Conservation (phyloP, 2,797 vertebrate species). For the Paedocypris micromegethes region DNA sequence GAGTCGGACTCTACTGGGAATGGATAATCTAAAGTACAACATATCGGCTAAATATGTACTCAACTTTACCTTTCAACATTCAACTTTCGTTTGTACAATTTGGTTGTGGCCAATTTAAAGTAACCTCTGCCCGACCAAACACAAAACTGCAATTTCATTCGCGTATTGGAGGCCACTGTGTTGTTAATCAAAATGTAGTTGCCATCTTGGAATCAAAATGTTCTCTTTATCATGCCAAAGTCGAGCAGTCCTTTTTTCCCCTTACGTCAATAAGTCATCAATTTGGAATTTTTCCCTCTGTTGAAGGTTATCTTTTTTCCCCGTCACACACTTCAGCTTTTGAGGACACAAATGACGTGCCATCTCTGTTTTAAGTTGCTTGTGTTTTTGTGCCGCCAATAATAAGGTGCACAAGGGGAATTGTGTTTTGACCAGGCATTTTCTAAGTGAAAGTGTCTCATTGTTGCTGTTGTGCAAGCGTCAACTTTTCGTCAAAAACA, state of each 20-base stretch:
- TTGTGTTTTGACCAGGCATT: slow-evolving; percentile 55
- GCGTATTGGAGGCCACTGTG: too few species aligned
- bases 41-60: too few species aligned
- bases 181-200: too few species aligned
- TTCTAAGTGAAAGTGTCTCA: slow-evolving; percentile 73
- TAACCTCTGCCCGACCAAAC: too few species aligned
- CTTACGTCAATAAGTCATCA: slow-evolving; percentile 55
- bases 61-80: too few species aligned
- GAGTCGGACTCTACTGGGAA: too few species aligned
- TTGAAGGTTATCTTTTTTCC: slow-evolving; percentile 68
- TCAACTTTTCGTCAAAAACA: slow-evolving; percentile 65
- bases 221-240: too few species aligned
- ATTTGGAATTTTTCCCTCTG: slow-evolving; percentile 58
- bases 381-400: slow-evolving; percentile 61
- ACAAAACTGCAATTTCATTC: too few species aligned
- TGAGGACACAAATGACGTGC: slow-evolving; percentile 67
- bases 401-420: slow-evolving; percentile 58
- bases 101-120: too few species aligned
- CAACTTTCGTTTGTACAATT: too few species aligned
- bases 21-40: too few species aligned
- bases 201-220: too few species aligned
- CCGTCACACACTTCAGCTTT: slow-evolving; percentile 55
- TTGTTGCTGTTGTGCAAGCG: slow-evolving; percentile 55
- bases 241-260: slow-evolving; percentile 35
- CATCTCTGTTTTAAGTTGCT: slow-evolving; percentile 51